Percentiles rank a stretch among this genome's conserved stretches.
phyloP scores from a whole-genome alignment of 2,797 vertebrate genomes.

The Sternotherus odoratus region DNA sequence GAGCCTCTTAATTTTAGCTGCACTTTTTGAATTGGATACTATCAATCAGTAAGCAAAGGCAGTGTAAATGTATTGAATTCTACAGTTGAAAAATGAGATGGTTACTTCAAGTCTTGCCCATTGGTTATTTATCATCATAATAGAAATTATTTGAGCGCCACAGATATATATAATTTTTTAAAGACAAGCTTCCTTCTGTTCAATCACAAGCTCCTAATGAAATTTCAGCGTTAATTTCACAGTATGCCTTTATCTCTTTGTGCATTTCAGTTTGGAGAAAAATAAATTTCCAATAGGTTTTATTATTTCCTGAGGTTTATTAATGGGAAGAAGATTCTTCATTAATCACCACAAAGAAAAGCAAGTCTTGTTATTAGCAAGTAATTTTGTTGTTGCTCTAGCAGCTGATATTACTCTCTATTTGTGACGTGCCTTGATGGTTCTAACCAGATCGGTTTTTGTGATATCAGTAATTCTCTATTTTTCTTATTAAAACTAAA shows the following conservation, averaged over 20 bases:
- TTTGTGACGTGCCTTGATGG: background rate
- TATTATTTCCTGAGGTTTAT: slow-evolving; percentile 20
- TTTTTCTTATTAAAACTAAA: slow-evolving; percentile 38
- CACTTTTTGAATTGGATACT: background rate
- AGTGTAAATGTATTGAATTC: background rate
- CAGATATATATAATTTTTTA: background rate
- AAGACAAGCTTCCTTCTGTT: background rate
- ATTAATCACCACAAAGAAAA: slow-evolving; percentile 30
- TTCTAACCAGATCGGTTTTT: background rate
- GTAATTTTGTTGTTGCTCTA: slow-evolving; percentile 40
- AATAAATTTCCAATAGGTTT: background rate
- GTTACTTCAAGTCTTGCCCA: background rate
- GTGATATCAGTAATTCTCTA: background rate
- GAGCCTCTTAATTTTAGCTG: background rate
- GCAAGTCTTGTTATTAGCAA: background rate
- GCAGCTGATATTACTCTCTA: background rate
- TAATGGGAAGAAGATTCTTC: background rate
- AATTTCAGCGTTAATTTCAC: background rate
- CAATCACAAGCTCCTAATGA: background rate
- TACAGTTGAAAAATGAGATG: background rate
- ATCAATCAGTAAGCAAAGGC: fast-evolving
- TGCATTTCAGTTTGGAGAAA: background rate
- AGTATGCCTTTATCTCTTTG: background rate
- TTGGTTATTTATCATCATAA: background rate
- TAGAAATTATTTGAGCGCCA: background rate